These are phyloP conservation scores for Lepidochrysops patricia DNA, from an alignment of 2,888 invertebrate species.

Conservation along the genomic window DNA sequence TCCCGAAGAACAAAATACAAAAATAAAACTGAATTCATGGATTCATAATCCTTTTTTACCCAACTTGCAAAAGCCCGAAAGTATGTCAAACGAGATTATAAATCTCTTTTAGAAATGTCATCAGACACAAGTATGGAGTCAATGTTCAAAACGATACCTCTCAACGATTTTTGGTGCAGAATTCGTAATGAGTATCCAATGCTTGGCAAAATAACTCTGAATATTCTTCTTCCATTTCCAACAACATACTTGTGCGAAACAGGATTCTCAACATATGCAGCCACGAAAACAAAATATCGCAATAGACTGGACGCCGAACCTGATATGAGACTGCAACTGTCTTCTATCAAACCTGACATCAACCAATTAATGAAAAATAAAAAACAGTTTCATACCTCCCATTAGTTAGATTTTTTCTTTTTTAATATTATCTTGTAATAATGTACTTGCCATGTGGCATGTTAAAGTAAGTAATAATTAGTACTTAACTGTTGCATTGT, in stretches of 20 bases:
- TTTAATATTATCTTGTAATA: too few species aligned
- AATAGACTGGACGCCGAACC: too few species aligned
- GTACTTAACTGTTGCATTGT: constrained; percentile 20
- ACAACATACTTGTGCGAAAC: constrained; percentile 29
- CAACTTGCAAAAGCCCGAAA: constrained; percentile 28
- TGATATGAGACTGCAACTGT: constrained; percentile 20
- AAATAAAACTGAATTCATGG: constrained; percentile 30
- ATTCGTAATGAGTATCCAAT: constrained; percentile 1
- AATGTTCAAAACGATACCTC: not conserved
- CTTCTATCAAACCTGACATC: constrained; percentile 29
- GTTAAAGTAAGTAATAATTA: constrained; percentile 5
- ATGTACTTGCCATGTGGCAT: too few species aligned
- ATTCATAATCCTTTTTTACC: constrained; percentile 31
- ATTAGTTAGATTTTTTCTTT: constrained; percentile 17
- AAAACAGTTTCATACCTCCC: constrained; percentile 27
- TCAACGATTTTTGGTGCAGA: constrained; percentile 13
- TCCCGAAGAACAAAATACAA: constrained; percentile 30
- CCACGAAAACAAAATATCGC: constrained; percentile 14
- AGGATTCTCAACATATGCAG: constrained; percentile 27
- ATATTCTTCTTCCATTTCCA: constrained; percentile 25
- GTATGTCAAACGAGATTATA: not conserved
- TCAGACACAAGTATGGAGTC: constrained; percentile 8
- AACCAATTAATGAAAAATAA: constrained; percentile 28
- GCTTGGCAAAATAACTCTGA: constrained; percentile 2
- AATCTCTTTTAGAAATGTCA: constrained; percentile 9